Evolutionary conservation across 1,140 invertebrate species (phyloP).

Genomic region (Hyphantria cunea): DNA sequence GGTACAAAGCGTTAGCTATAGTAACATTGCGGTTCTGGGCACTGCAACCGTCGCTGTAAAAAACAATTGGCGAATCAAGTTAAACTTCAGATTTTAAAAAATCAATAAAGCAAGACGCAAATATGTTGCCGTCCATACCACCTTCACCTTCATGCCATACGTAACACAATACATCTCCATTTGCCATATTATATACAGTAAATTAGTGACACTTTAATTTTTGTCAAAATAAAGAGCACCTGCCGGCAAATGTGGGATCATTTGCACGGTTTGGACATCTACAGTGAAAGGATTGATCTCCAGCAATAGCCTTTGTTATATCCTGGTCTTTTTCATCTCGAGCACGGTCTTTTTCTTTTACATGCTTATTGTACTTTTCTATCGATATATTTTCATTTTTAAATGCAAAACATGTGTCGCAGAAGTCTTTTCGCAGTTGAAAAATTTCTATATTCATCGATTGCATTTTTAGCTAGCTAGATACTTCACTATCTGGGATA

Average conservation of each 20-base stretch:
- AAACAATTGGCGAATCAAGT: no score
- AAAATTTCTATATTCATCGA: slow-evolving; percentile 1
- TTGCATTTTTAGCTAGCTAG: neutral
- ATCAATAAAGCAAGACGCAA: no score
- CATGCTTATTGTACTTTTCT: neutral
- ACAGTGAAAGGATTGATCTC: neutral
- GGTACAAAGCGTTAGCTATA: no score
- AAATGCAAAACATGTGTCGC: neutral
- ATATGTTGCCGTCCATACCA: neutral
- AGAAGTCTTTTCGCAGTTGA: slow-evolving; percentile 1
- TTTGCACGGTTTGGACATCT: neutral
- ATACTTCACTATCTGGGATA: neutral
- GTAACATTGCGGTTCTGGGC: no score
- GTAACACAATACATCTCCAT: slow-evolving; percentile 1
- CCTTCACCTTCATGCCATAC: slow-evolving; percentile 1
- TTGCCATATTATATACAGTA: slow-evolving; percentile 1
- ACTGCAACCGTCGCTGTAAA: no score
- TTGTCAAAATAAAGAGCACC: neutral
- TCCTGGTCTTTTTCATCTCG: slow-evolving; percentile 1
- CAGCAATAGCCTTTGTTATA: slow-evolving; percentile 1
- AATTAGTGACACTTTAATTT: neutral
- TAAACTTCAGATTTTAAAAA: no score
- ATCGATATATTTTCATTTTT: slow-evolving; percentile 1
- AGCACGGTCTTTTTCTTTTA: slow-evolving; percentile 2
- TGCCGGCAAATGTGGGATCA: neutral